phyloP scores from a whole-genome alignment of 2,113 vertebrate species.

The Cottus gobio region DNA sequence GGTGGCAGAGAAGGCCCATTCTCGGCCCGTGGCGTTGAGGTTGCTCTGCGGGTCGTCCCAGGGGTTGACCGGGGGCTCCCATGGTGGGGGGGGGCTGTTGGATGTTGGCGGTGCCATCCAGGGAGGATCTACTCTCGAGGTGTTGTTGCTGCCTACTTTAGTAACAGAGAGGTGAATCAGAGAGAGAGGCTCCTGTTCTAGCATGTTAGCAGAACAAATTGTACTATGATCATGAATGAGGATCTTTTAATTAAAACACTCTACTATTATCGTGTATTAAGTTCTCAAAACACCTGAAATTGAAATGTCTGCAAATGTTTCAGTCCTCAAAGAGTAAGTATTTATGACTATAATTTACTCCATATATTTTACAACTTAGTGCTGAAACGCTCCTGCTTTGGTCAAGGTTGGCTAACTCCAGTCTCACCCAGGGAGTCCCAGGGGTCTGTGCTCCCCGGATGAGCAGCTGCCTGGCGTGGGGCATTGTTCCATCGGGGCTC shows the following conservation, averaged over 20 bases:
- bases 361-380: not conserved
- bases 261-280: not conserved
- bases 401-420: not conserved
- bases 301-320: not conserved
- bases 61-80: conserved; percentile 81
- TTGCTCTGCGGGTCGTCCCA: conserved; percentile 86
- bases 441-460: conserved; percentile 57
- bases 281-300: not conserved
- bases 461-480: conserved; percentile 54
- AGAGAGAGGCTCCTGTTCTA: not conserved
- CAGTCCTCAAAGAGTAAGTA: not conserved
- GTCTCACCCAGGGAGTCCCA: conserved; percentile 82
- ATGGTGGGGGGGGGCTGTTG: conserved; percentile 72
- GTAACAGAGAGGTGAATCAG: not conserved
- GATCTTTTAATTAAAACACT: not conserved
- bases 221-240: not conserved
- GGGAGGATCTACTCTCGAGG: conserved; percentile 52
- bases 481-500: conserved; percentile 68
- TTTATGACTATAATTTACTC: not conserved
- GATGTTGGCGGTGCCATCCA: conserved; percentile 77
- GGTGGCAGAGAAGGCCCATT: conserved; percentile 61
- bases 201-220: not conserved
- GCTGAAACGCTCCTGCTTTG: not conserved
- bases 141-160: conserved; percentile 54
- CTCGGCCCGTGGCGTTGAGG: conserved; percentile 53